A percentile compares a stretch with the other conserved stretches of the same genome.
phyloP scores from a whole-genome alignment of 2,888 invertebrate genomes.

The Cephus nigrinus region DNA sequence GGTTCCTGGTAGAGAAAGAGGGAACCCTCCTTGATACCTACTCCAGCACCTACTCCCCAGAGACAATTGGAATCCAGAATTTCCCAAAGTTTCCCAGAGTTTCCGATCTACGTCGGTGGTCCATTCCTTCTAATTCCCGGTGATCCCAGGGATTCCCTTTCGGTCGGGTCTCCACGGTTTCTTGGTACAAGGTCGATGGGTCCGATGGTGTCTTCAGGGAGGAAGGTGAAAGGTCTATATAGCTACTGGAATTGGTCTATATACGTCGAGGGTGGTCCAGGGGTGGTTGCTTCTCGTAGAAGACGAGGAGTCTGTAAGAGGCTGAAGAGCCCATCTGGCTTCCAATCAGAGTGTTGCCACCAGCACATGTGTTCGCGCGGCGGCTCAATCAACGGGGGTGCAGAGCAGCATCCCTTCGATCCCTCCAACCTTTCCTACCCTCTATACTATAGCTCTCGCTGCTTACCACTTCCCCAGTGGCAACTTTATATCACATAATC shows the following conservation, averaged over 20 bases:
- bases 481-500: constrained; percentile 55
- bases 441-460: constrained; percentile 20
- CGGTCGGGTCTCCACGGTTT: too few relatives aligned
- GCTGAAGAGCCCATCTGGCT: constrained; percentile 57
- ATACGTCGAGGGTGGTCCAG: too few relatives aligned
- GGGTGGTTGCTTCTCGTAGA: not conserved
- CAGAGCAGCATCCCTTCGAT: constrained; percentile 35
- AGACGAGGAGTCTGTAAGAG: constrained; percentile 33
- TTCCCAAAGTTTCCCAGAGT: too few relatives aligned
- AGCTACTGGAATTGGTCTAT: too few relatives aligned
- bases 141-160: too few relatives aligned
- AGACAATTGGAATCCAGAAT: not conserved
- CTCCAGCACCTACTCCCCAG: constrained; percentile 13
- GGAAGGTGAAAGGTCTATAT: too few relatives aligned
- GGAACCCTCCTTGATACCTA: constrained; percentile 14
- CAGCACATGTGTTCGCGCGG: constrained; percentile 57
- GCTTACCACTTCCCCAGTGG: constrained; percentile 35
- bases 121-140: too few relatives aligned
- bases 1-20: constrained; percentile 14
- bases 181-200: too few relatives aligned
- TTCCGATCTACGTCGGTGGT: too few relatives aligned
- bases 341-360: constrained; percentile 59
- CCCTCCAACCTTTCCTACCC: constrained; percentile 37
- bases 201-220: too few relatives aligned
- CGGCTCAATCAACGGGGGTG: constrained; percentile 54